Evolutionary conservation across 2,888 invertebrate genomes (phyloP).

Genomic region (Drosophila cyrtoloma): DNA sequence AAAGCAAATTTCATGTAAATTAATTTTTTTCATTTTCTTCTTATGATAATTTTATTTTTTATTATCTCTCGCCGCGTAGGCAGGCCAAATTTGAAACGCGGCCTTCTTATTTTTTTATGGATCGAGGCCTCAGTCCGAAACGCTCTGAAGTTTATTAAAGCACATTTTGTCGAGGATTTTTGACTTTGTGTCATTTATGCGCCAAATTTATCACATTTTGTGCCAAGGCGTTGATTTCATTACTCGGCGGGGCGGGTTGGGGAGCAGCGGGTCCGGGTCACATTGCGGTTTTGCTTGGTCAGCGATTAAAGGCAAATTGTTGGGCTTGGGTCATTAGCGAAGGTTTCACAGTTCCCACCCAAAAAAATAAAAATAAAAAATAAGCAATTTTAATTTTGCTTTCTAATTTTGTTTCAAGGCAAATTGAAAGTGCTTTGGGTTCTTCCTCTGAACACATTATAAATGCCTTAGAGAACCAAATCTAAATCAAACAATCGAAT

Average conservation of each 20-base stretch:
- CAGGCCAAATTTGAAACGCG: constrained; percentile 26
- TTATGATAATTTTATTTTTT: constrained; percentile 62
- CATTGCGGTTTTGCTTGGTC: constrained; percentile 41
- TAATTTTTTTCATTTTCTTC: constrained; percentile 65
- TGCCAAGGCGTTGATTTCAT: constrained; percentile 57
- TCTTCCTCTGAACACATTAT: neutral
- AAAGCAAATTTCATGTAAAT: constrained; percentile 70
- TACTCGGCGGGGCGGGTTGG: constrained; percentile 16
- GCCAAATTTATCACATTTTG: constrained; percentile 66
- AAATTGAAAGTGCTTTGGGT: constrained; percentile 19
- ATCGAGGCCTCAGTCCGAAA: constrained; percentile 1
- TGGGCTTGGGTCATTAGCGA: constrained; percentile 54
- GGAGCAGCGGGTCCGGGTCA: neutral
- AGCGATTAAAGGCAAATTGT: constrained; percentile 54
- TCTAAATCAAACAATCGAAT: neutral
- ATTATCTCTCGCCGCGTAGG: constrained; percentile 49
- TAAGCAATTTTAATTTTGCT: constrained; percentile 38
- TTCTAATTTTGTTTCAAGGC: constrained; percentile 4
- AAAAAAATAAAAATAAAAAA: neutral
- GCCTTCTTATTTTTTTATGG: constrained; percentile 17
- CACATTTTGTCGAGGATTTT: constrained; percentile 62
- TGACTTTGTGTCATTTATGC: constrained; percentile 68
- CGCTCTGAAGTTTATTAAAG: constrained; percentile 56
- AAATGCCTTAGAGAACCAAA: neutral
- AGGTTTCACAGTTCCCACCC: constrained; percentile 8